These are phyloP conservation scores for Eupithecia centaureata DNA, from an alignment of 2,888 invertebrate genomes.

Conservation along the genomic window DNA sequence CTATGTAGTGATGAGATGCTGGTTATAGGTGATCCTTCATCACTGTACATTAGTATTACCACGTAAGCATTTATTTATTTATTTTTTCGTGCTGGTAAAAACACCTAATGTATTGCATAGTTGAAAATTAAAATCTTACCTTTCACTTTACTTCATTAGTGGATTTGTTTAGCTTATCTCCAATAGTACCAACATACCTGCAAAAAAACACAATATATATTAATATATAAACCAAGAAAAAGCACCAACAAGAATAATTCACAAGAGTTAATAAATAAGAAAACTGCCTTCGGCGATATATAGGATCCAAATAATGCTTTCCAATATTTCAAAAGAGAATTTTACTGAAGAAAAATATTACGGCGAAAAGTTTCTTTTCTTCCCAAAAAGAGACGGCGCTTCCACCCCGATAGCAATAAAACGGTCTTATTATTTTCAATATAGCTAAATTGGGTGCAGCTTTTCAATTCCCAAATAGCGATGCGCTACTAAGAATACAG, in stretches of 20 bases:
- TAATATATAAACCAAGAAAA: neutral
- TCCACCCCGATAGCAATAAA: slow-evolving; percentile 36
- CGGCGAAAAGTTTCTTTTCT: slow-evolving; percentile 36
- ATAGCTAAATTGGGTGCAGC: slow-evolving; percentile 59
- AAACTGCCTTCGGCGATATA: neutral
- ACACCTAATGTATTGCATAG: neutral
- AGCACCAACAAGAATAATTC: neutral
- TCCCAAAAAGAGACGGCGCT: slow-evolving; percentile 40
- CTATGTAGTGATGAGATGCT: too few species aligned
- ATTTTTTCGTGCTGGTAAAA: neutral
- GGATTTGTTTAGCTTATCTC: neutral
- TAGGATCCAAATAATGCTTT: neutral
- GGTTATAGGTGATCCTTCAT: neutral
- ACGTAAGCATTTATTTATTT: neutral
- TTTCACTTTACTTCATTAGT: neutral
- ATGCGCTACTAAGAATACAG: neutral
- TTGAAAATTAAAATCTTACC: neutral
- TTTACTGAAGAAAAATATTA: slow-evolving; percentile 19
- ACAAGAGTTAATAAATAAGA: neutral
- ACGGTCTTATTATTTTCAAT: slow-evolving; percentile 55
- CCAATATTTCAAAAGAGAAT: slow-evolving; percentile 12
- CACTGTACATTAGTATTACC: neutral
- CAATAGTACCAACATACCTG: neutral
- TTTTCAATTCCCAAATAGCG: slow-evolving; percentile 35
- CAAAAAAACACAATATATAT: neutral